Base-by-base conservation (phyloP, 2,113 vertebrate species). In the Electrona antarctica region DNA sequence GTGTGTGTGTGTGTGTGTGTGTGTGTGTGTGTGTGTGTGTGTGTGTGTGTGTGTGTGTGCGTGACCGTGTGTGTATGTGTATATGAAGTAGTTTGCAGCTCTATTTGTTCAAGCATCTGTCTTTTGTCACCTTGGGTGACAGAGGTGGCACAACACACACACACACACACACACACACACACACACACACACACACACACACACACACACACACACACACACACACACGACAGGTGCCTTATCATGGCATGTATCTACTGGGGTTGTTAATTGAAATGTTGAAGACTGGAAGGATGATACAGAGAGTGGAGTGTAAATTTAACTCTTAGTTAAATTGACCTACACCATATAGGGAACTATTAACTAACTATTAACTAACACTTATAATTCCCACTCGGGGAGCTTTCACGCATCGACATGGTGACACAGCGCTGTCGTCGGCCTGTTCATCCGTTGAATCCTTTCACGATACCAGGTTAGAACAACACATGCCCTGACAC, bases 121-220 rank as follows among this genome's bases (percentile, higher is more conserved):
- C 33, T 87, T 88, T 86, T 59, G 78, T 83, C 82, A 57, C 79
- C 64, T 71, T 67, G 89, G 87, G 86, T 41, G 33, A 41, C 33
- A 90, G 88, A 90, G 85, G 87, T 86, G 80, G 80, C 83, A 81
- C 65, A 74, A 82, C 71, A 29, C 79, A 33, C 33, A 41, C 33
- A 41, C 5, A 6, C 33, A 6, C 33, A 41, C 33, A 41, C 3
- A 6, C 33, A 6, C 5, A 6, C 33, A 41, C 33, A 6, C 33
- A 41, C 33, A 41, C 33, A 41, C 33, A 6, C 33, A 41, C 33
- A 41, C 33, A 41, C 33, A 41, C 33, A 41, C 33, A 41, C 33
- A 41, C 33, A 41, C 33, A 41, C 33, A 41, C 33, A 41, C 33
- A 41, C 33, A 41, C 33, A 41, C 33, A 41, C 33, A 41, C 33